phyloP scores from a whole-genome alignment of 1,140 invertebrate species.

The Geopemphigus sp. region DNA sequence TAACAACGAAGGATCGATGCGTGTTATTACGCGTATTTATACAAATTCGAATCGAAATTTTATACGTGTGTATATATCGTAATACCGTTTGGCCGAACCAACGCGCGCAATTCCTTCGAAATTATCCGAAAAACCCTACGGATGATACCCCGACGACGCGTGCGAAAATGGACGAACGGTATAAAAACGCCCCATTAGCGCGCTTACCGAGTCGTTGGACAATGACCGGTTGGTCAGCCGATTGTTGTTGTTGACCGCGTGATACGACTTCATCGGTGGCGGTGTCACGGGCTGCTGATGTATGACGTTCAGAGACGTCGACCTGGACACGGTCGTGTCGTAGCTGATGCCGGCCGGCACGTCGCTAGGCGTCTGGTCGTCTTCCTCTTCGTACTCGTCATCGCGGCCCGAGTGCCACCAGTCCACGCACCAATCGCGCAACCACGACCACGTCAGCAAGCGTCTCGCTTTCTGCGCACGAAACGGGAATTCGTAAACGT shows the following conservation, averaged over 20 bases:
- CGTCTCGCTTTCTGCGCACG: conserved; percentile 56
- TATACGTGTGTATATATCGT: too few species aligned
- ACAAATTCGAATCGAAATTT: too few species aligned
- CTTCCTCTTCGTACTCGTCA: conserved; percentile 71
- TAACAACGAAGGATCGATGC: too few species aligned
- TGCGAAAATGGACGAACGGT: too few species aligned
- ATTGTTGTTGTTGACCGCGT: conserved; percentile 56
- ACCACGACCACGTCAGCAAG: conserved; percentile 60
- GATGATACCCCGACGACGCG: too few species aligned
- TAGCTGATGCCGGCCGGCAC: conserved; percentile 77
- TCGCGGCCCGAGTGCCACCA: conserved; percentile 83
- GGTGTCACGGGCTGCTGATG: conserved; percentile 66
- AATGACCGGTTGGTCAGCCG: conserved; percentile 62
- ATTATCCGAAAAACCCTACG: too few species aligned
- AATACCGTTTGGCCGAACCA: too few species aligned
- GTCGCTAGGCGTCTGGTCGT: conserved; percentile 66
- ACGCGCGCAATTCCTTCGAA: too few species aligned
- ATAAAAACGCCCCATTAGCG: too few species aligned
- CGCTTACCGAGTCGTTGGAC: conserved; percentile 66
- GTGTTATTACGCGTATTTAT: too few species aligned
- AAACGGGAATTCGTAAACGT: too few species aligned
- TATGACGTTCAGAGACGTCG: conserved; percentile 80
- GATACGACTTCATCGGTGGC: conserved; percentile 57
- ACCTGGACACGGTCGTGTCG: conserved; percentile 79
- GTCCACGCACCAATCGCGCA: conserved; percentile 76